Evolutionary conservation across 2,113 vertebrate genomes (phyloP).

Genomic region (Patagioenas fasciata): DNA sequence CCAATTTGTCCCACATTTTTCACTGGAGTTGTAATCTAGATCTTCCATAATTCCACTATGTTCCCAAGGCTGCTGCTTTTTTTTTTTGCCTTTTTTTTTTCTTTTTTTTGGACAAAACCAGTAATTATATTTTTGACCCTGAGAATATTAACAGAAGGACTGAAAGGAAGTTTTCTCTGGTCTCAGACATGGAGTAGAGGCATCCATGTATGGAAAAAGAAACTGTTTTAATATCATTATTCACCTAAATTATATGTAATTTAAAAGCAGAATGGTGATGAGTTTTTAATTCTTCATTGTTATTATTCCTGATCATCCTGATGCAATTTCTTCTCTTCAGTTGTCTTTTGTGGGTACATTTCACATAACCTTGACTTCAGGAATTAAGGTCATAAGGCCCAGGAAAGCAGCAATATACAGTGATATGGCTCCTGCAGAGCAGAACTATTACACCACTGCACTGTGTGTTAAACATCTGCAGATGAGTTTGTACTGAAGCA

Average conservation of each 20-base stretch:
- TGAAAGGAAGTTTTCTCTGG: background rate
- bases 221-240: too few relatives aligned
- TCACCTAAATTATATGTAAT: too few relatives aligned
- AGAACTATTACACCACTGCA: background rate
- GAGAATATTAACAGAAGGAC: constrained; percentile 16
- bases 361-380: background rate
- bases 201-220: too few relatives aligned
- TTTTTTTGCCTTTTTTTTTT: background rate
- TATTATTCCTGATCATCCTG: background rate
- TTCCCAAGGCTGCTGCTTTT: background rate
- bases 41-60: background rate
- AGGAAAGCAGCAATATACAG: background rate
- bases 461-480: background rate
- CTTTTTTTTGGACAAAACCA: background rate
- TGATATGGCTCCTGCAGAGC: background rate
- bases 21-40: constrained; percentile 33
- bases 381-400: background rate
- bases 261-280: too few relatives aligned
- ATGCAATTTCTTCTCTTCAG: background rate
- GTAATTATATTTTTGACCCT: background rate
- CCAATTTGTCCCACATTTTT: constrained; percentile 22
- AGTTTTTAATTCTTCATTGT: too few relatives aligned
- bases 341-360: background rate
- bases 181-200: background rate
- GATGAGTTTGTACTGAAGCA: background rate